Base-by-base conservation (phyloP, 1,140 invertebrate species). In the Eurosta solidaginis region DNA sequence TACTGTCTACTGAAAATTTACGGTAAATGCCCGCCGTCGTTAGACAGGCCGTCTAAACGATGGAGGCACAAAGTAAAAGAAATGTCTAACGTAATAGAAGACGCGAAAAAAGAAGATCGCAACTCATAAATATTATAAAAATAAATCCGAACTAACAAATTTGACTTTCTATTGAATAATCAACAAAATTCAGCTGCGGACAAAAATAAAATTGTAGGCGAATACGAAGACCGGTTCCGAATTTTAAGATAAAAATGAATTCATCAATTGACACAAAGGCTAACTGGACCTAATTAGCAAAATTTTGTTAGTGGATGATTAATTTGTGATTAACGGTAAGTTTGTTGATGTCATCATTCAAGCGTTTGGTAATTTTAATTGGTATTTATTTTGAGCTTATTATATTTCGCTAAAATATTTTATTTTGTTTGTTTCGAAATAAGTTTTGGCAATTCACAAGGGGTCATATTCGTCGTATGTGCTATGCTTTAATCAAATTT, bases 251-350 rank as follows among this genome's bases (percentile, higher is more conserved):
- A 3, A 68, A 68, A 20, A n/a, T 68, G 59, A 68, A 40, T 29
- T 17, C 54, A 33, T 17, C 54, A 59, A 29, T 10, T 17, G 7
- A 20, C 25, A 10, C 59, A 33, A 33, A 25, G 14, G 54, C 25
- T 5, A 29, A 59, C n/a, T 33, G 12, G 17, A 33, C 29, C 6
- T 33, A 25, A n/a, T n/a, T n/a, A n/a, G n/a, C n/a, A n/a, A 29
- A 54, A 54, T 54, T 54, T 12, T 29, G 6, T n/a, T 29, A 17
- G 22, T 68, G n/a, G 10, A 36, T 29, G 33, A 59, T 59, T 59
- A 59, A 59, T 59, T 59, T 59, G 27, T 29, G 54, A 14, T 59
- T 68, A 40, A 68, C 36, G 59, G 59, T 68, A 68, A 68, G 59
- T 68, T 68, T 0, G 33, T 40, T 68, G 33, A 68, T 68, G 36